Evolutionary conservation across 2,113 vertebrate species (phyloP).

Genomic region (Fregetta grallaria): DNA sequence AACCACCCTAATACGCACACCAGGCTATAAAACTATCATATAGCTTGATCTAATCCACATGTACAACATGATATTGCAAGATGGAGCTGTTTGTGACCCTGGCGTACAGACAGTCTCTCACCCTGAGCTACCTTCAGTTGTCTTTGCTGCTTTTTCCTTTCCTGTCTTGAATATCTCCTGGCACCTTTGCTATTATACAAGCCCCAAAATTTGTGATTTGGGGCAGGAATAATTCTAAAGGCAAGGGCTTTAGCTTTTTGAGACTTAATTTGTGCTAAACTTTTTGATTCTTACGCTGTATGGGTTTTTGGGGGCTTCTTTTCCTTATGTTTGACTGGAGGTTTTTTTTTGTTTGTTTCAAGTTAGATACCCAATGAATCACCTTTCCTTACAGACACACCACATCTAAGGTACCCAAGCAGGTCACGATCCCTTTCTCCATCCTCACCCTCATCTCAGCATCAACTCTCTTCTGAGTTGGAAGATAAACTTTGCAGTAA

Average conservation of each 20-base stretch:
- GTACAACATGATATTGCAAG: neutral
- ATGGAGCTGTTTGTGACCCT: neutral
- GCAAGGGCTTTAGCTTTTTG: neutral
- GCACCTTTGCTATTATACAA: neutral
- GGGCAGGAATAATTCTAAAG: neutral
- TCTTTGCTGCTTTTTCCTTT: neutral
- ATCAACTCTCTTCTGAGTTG: neutral
- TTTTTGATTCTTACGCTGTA: neutral
- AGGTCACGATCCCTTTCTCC: conserved; percentile 80
- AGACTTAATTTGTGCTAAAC: neutral
- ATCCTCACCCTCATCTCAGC: conserved; percentile 60
- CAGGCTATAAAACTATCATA: neutral
- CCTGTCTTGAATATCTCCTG: neutral
- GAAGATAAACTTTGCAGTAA: conserved; percentile 37
- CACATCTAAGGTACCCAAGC: neutral
- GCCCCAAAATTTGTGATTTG: neutral
- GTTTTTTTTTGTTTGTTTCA: neutral
- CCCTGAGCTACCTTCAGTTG: neutral
- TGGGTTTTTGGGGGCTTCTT: neutral
- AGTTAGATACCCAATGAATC: neutral
- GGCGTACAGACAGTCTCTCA: neutral
- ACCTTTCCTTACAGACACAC: conserved; percentile 30
- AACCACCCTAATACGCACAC: neutral
- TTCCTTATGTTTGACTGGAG: neutral
- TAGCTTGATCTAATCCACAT: neutral